These are phyloP conservation scores for Dromaius novaehollandiae DNA, from an alignment of 2,113 vertebrate species.

Conservation along the genomic window DNA sequence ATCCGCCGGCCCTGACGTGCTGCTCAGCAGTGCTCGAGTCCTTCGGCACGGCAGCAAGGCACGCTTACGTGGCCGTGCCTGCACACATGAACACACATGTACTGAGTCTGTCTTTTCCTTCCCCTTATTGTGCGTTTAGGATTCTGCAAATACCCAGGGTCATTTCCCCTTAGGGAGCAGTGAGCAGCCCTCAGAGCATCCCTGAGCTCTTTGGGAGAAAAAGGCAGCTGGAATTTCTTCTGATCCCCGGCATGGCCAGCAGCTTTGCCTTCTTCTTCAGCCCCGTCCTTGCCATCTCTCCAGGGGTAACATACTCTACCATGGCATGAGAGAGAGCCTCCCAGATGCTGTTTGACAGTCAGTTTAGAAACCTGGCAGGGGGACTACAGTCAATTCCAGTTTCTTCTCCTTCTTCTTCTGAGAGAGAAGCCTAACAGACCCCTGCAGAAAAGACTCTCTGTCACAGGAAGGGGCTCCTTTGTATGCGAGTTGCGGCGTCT, in stretches of 20 bases:
- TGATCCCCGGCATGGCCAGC: no score
- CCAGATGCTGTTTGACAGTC: not conserved
- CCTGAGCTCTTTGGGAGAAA: not conserved
- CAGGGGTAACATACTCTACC: not conserved
- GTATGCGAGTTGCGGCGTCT: slow-evolving; percentile 30
- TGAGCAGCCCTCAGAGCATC: not conserved
- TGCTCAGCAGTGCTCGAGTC: not conserved
- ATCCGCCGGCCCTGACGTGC: accelerated
- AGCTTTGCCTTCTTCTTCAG: not conserved
- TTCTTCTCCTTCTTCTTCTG: not conserved
- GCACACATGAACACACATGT: accelerated
- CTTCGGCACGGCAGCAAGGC: accelerated
- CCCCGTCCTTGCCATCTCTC: not conserved
- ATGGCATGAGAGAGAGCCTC: not conserved
- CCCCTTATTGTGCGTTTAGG: not conserved
- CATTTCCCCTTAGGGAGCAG: not conserved
- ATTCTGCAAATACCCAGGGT: accelerated
- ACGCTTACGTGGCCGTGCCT: accelerated
- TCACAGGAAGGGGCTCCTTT: slow-evolving; percentile 41
- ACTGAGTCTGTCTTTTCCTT: not conserved
- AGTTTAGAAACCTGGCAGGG: not conserved
- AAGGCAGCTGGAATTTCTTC: not conserved
- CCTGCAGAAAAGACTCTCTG: slow-evolving; percentile 37
- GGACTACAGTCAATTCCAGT: not conserved
- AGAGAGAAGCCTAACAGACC: not conserved